A percentile compares a stretch with the other conserved stretches of the same genome.
Conservation (phyloP, 1,140 invertebrate species). For the Rhopalosiphum maidis region DNA sequence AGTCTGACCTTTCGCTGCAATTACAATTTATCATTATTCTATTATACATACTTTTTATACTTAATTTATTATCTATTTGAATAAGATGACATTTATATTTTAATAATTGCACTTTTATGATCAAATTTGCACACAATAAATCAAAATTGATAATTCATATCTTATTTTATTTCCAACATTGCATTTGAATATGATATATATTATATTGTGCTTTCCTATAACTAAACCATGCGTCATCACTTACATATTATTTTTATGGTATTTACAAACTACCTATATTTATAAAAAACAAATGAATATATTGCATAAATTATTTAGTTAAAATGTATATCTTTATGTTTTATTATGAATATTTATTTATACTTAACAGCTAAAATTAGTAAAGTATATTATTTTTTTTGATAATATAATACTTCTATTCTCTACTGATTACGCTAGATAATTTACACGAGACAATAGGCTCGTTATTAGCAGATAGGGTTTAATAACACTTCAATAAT, state of each 20-base stretch:
- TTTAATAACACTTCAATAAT: background rate
- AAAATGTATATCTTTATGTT: background rate
- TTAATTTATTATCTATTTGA: conserved; percentile 18
- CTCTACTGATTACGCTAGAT: background rate
- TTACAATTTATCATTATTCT: background rate
- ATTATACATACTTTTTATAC: background rate
- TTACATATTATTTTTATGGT: background rate
- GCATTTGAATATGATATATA: background rate
- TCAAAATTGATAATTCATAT: background rate
- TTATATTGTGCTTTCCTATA: background rate
- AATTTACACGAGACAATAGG: background rate
- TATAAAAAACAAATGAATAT: too few relatives aligned
- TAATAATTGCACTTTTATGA: background rate
- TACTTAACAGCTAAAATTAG: background rate
- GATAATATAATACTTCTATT: background rate
- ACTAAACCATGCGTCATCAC: background rate
- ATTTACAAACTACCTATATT: background rate
- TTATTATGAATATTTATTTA: background rate
- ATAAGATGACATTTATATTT: conserved; percentile 7
- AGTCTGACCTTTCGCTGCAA: background rate
- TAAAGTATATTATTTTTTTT: background rate
- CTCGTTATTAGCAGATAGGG: background rate
- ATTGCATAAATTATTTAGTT: background rate
- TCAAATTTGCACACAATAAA: background rate
- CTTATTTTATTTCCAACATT: background rate